Percentiles rank a stretch among this genome's conserved stretches.
These are phyloP conservation scores for Lepilemur septentrionalis DNA, from an alignment of 2,797 vertebrate genomes.

Conservation along the genomic window DNA sequence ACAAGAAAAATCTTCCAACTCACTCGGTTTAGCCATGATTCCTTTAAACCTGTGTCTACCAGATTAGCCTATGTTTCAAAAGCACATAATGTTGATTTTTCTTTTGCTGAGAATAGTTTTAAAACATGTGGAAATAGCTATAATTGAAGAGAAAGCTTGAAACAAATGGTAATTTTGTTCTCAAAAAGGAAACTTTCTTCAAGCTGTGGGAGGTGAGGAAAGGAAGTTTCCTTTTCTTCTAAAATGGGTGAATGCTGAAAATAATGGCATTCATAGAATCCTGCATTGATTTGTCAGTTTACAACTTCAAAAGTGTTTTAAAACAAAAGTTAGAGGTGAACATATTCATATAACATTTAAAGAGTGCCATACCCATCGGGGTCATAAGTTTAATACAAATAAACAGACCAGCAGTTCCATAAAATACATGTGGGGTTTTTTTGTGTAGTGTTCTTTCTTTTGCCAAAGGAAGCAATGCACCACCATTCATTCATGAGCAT, in stretches of 20 bases:
- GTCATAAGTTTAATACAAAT: slow-evolving; percentile 11
- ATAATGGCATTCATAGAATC: slow-evolving; percentile 60
- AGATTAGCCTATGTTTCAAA: slow-evolving; percentile 45
- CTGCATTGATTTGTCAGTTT: slow-evolving; percentile 55
- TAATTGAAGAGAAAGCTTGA: slow-evolving; percentile 75
- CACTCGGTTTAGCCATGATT: neutral
- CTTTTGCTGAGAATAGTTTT: slow-evolving; percentile 73
- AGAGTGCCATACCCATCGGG: neutral
- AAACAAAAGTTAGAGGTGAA: slow-evolving; percentile 43
- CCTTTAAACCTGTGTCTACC: slow-evolving; percentile 48
- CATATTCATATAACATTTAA: neutral
- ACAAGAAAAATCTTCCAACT: neutral
- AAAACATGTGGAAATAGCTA: slow-evolving; percentile 79
- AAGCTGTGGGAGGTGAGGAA: slow-evolving; percentile 77
- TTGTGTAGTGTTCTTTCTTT: neutral
- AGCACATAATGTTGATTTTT: slow-evolving; percentile 67
- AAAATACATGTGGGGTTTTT: neutral
- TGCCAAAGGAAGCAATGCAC: neutral
- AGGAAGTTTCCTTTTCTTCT: slow-evolving; percentile 73
- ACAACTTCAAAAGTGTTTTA: slow-evolving; percentile 38
- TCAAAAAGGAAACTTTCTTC: slow-evolving; percentile 74
- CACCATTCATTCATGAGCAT: neutral
- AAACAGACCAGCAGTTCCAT: neutral
- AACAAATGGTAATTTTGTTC: slow-evolving; percentile 78
- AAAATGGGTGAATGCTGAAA: slow-evolving; percentile 67